phyloP scores from a whole-genome alignment of 2,797 vertebrate genomes.

The Falco rusticolus region DNA sequence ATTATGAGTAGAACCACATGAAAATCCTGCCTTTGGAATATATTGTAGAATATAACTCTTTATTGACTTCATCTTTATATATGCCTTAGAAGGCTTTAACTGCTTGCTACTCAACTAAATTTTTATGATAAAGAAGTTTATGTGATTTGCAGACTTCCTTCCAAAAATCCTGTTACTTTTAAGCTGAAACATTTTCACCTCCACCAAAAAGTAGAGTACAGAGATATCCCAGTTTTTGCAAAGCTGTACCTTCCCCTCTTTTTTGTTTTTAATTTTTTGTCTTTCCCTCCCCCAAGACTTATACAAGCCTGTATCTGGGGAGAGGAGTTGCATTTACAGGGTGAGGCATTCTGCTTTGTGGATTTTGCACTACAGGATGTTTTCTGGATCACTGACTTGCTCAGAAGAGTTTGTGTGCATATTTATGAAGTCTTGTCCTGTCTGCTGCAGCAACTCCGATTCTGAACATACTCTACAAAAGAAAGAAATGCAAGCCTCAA shows the following conservation, averaged over 20 bases:
- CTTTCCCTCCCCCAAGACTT: background rate
- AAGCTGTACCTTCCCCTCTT: background rate
- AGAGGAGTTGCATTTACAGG: background rate
- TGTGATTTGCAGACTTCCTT: background rate
- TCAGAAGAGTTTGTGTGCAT: background rate
- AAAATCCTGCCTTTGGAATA: background rate
- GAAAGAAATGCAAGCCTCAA: background rate
- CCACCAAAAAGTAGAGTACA: background rate
- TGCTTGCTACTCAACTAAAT: background rate
- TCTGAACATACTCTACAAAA: background rate
- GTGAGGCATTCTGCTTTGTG: background rate
- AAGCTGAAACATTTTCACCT: background rate
- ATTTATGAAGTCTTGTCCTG: conserved; percentile 14
- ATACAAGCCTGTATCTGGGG: background rate
- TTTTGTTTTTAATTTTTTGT: background rate
- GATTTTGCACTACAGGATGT: conserved; percentile 15
- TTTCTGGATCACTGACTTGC: conserved; percentile 47
- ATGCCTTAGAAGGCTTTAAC: background rate
- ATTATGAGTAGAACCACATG: accelerated
- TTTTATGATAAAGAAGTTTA: background rate
- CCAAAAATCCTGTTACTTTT: background rate
- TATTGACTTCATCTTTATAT: background rate
- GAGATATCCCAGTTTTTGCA: background rate
- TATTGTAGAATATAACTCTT: background rate
- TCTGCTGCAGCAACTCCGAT: background rate